Conservation (phyloP, 2,113 vertebrate genomes). For the Arvicanthis niloticus region DNA sequence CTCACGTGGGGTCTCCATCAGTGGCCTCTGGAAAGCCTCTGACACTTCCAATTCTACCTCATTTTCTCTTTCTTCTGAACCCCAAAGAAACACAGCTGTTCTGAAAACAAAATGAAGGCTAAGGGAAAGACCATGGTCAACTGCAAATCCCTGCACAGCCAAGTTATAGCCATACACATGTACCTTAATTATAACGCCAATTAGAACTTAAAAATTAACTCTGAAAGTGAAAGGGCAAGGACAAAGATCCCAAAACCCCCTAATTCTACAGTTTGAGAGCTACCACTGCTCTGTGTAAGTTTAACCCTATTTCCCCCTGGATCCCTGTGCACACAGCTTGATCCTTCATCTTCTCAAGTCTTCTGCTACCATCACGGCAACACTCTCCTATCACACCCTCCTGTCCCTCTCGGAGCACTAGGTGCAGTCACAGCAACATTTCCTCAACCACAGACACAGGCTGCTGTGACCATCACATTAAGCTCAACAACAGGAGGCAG, state of each 20-base stretch:
- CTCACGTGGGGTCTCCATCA: neutral
- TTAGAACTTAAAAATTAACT: constrained; percentile 31
- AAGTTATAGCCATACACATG: neutral
- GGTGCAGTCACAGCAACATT: neutral
- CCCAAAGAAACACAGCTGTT: neutral
- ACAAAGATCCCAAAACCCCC: neutral
- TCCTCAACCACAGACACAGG: neutral
- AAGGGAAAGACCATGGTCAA: neutral
- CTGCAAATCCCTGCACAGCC: neutral
- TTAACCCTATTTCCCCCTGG: neutral
- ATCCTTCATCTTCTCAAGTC: neutral
- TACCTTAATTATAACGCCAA: constrained; percentile 11
- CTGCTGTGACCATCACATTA: neutral
- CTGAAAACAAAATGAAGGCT: neutral
- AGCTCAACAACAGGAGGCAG: neutral
- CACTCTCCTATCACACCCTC: neutral
- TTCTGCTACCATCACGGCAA: neutral
- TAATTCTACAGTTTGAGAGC: neutral
- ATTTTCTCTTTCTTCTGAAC: neutral
- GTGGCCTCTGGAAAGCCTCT: neutral
- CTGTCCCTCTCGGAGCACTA: neutral
- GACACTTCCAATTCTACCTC: neutral
- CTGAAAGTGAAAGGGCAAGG: constrained; percentile 22
- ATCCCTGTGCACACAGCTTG: too few relatives aligned
- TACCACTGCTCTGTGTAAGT: neutral